These are phyloP conservation scores for Barypeithes pellucidus DNA, from an alignment of 2,888 invertebrate genomes.

Conservation along the genomic window DNA sequence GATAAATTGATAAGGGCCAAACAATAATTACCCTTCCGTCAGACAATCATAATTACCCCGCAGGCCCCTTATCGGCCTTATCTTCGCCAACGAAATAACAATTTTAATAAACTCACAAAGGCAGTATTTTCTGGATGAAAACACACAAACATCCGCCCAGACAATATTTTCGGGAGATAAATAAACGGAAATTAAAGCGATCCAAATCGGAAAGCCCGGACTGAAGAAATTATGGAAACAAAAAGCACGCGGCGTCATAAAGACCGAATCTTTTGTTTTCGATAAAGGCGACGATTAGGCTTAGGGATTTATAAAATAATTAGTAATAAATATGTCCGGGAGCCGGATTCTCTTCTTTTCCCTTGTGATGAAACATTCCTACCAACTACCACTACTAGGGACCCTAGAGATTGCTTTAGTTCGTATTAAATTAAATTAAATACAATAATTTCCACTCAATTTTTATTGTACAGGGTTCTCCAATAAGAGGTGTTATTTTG, in stretches of 20 bases:
- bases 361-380: no score
- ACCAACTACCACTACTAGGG: no score
- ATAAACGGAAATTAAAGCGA: conserved; percentile 12
- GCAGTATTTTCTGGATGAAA: neutral
- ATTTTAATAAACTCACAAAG: neutral
- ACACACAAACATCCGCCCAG: neutral
- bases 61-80: neutral
- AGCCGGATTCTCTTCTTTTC: no score
- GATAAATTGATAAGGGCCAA: no score
- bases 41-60: no score
- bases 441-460: no score
- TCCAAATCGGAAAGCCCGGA: neutral
- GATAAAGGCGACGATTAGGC: neutral
- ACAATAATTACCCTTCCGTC: no score
- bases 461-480: no score
- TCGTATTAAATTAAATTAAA: no score
- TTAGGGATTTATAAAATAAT: neutral
- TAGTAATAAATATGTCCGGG: neutral
- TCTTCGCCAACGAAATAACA: neutral
- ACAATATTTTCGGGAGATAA: neutral
- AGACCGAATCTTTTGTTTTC: neutral
- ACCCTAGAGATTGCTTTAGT: no score
- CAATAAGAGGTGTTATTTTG: no score
- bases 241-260: neutral
- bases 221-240: conserved; percentile 14